Conservation (phyloP, 1,140 invertebrate genomes). For the Apocrypta bakeri region DNA sequence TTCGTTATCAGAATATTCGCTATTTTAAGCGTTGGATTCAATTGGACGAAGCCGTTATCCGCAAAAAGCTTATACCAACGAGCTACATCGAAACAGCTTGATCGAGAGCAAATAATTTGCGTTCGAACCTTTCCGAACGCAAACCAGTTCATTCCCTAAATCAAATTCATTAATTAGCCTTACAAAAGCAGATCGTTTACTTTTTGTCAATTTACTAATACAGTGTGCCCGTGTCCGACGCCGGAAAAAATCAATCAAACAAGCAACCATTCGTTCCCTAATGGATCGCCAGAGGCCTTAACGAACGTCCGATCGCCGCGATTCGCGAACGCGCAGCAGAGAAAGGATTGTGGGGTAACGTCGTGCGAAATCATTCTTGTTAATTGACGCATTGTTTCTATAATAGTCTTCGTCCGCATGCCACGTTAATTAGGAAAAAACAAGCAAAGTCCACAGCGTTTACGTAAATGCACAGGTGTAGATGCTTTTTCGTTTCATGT, state of each 20-base stretch:
- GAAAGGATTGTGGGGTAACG: slow-evolving; percentile 20
- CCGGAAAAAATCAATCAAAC: slow-evolving; percentile 1
- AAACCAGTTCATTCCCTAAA: neutral
- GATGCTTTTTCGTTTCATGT: neutral
- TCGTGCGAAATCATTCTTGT: slow-evolving; percentile 49
- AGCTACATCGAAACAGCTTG: neutral
- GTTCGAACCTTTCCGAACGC: too few relatives aligned
- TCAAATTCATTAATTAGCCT: neutral
- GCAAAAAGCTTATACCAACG: neutral
- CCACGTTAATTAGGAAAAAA: slow-evolving; percentile 52
- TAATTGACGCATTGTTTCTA: slow-evolving; percentile 54
- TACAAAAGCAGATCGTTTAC: neutral
- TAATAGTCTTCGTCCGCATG: slow-evolving; percentile 40
- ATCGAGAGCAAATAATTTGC: neutral
- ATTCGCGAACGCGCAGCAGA: neutral
- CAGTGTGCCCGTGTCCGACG: neutral
- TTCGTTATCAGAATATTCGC: too few relatives aligned
- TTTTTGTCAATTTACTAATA: neutral
- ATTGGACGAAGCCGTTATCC: neutral
- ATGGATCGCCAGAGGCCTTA: neutral
- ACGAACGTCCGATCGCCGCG: neutral
- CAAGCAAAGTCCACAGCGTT: neutral
- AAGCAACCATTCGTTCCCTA: neutral
- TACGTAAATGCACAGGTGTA: neutral
- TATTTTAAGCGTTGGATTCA: neutral